Evolutionary conservation across 2,797 vertebrate species (phyloP).

Genomic region (Diglossa cyanea): DNA sequence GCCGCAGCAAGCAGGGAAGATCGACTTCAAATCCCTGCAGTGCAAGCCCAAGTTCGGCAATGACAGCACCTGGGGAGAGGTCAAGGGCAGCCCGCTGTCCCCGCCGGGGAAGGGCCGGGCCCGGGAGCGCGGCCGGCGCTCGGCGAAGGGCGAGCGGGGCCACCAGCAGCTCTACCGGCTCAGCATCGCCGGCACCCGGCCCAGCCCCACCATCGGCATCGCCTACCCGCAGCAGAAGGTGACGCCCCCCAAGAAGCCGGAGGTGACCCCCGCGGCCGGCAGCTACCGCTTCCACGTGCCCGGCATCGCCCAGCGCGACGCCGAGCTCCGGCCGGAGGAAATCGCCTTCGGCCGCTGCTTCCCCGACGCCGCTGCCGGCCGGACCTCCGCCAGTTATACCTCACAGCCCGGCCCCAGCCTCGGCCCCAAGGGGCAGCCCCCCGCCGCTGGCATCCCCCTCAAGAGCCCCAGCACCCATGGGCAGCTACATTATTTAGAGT

Average conservation of each 20-base stretch:
- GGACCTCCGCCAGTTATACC: conserved; percentile 89
- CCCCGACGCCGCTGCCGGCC: conserved; percentile 81
- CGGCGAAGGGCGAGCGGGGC: conserved; percentile 82
- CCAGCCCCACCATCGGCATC: conserved; percentile 86
- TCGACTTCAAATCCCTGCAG: conserved; percentile 87
- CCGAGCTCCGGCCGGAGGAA: conserved; percentile 84
- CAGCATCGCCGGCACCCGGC: conserved; percentile 81
- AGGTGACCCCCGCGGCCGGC: conserved; percentile 75
- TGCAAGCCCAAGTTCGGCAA: conserved; percentile 80
- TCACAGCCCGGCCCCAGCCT: conserved; percentile 83
- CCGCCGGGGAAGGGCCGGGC: conserved; percentile 80
- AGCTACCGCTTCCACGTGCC: conserved; percentile 86
- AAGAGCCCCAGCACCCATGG: conserved; percentile 76
- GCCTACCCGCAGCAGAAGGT: conserved; percentile 89
- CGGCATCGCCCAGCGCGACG: conserved; percentile 80
- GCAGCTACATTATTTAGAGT: conserved; percentile 84
- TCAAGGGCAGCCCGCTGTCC: conserved; percentile 82
- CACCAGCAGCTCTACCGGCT: conserved; percentile 89
- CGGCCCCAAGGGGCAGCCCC: conserved; percentile 46
- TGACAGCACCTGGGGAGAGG: conserved; percentile 80
- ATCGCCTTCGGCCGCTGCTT: conserved; percentile 83
- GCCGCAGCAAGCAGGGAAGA: conserved; percentile 86
- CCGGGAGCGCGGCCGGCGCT: conserved; percentile 80
- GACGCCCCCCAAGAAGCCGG: conserved; percentile 84
- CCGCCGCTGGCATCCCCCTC: conserved; percentile 68